Evolutionary conservation across 2,888 invertebrate genomes (phyloP).

Genomic region (Parapristionchus giblindavisi): DNA sequence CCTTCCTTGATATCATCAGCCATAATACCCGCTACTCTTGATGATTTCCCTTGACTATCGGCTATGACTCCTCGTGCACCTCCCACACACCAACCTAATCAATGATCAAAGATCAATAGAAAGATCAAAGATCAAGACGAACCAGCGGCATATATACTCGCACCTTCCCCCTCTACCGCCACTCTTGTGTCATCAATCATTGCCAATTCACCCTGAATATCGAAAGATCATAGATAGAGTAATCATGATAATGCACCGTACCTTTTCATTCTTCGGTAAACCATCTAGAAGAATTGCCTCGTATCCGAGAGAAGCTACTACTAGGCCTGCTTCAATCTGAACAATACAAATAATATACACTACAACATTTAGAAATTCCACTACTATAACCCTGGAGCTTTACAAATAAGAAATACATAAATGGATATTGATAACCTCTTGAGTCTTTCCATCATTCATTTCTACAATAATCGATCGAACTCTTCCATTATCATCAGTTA

Average conservation of each 20-base stretch:
- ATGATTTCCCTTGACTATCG: constrained; percentile 61
- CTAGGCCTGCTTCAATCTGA: constrained; percentile 74
- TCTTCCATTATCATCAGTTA: constrained; percentile 44
- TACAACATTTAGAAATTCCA: constrained; percentile 3
- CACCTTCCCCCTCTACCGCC: constrained; percentile 38
- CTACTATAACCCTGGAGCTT: not conserved
- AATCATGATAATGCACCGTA: constrained; percentile 14
- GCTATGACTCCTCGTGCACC: constrained; percentile 67
- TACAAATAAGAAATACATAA: not conserved
- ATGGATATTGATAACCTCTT: constrained; percentile 3
- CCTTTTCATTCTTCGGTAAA: constrained; percentile 54
- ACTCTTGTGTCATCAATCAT: constrained; percentile 66
- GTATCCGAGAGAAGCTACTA: constrained; percentile 69
- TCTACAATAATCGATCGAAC: constrained; percentile 43
- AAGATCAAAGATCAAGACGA: not conserved
- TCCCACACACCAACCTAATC: constrained; percentile 61
- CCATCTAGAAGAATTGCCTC: constrained; percentile 61
- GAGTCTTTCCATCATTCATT: not conserved
- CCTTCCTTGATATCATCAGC: constrained; percentile 32
- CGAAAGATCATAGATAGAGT: too few relatives aligned
- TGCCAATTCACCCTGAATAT: constrained; percentile 52
- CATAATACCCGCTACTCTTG: constrained; percentile 56
- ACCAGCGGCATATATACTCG: constrained; percentile 57
- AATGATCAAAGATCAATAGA: not conserved
- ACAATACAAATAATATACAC: not conserved